Evolutionary conservation across 2,113 vertebrate genomes (phyloP), one percentile per base, ranked within the genome.

Genomic region (cattle (Bos taurus)): DNA sequence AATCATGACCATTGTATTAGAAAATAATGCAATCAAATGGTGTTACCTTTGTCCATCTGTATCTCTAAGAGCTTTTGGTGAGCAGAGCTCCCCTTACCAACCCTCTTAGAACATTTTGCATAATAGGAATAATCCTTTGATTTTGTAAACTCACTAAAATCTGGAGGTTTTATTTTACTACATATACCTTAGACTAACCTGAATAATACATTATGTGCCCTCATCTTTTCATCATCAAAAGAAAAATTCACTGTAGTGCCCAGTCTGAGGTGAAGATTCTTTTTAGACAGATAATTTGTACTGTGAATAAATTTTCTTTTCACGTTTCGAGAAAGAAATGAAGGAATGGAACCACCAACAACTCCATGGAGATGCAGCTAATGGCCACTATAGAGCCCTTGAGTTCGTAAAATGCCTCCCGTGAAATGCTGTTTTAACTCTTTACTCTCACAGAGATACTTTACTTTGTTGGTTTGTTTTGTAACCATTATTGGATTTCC

Each of bases 161-260:
- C 40, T 92, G 7, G 33, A 46, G 2, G 7, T 84, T 93, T 93
- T 93, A 93, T 95, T 95, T 94, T 74, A 85, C 60, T 25, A 43
- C 28, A 85, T 15, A 26, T 91, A 88, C 80, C 9, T 85, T 93
- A 59, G 50, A 48, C 16, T 74, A 60, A 64, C 11, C 6, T 96
- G 74, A 94, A 88, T 96, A 64, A 85, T 91, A 36, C 43, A 96
- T 94, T 60, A 94, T 48, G 40, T 3, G 43, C 25, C 26, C 33
- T 94, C 77, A 94, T 30, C 83, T 89, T 90, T 95, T 82, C 88
- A 92, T 96, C 82, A 92, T 89, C 81, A 97, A 92, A 97, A 7
- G 21, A 92, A 40, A 96, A 92, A 80, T 21, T 97, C 94, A 64
- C 64, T 95, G 88, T 77, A 85, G 77, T 90, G 52, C 0, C n/a